Evolutionary conservation across 2,888 invertebrate genomes (phyloP), one percentile per base, ranked within the genome.

Genomic region (Dascillus cervinus): DNA sequence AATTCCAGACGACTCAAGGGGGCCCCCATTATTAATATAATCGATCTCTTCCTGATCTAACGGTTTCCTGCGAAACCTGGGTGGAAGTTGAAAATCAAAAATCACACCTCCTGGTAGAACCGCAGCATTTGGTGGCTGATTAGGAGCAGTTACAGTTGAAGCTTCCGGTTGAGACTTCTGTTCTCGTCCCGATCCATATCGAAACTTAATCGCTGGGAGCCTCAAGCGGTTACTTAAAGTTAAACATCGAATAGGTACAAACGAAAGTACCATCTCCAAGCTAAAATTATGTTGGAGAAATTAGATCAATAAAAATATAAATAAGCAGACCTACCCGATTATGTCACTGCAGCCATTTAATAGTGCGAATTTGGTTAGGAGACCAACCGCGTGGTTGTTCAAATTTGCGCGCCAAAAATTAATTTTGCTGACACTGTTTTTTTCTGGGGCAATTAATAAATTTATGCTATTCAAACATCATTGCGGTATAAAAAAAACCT

Each of bases 21-120:
- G 58, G 3, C 64, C 64, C 8, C 65, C 65, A 32, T 57, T 51
- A 42, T 65, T 65, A 26, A 65, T 64, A 22, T 56, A 55, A 14
- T 56, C 62, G 27, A 62, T 60, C 48, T 65, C 65, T 22, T 62
- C 56, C 20, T 60, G 57, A 32, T 47, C 52, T 4, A 64, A 33
- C 3, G 55, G 57, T 27, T 47, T 52, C 34, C 64, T 49, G 36
- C 40, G 50, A 51, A 55, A 64, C 22, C 60, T 50, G 13, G 39
- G 32, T 12, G 65, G 64, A 27, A 65, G 47, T 47, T 65, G 58
- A 37, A 60, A 62, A 40, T 64, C 63, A 47, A 56, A 60, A 37
- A 61, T 55, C 1, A 53, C 37, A 32, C 52, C 55, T 21, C 46
- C 44, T 14, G 46, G 21, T 23, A 34, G 34, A n/a, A 25, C 10